Base-by-base conservation (phyloP, 2,797 vertebrate species). In the Oreortyx pictus region DNA sequence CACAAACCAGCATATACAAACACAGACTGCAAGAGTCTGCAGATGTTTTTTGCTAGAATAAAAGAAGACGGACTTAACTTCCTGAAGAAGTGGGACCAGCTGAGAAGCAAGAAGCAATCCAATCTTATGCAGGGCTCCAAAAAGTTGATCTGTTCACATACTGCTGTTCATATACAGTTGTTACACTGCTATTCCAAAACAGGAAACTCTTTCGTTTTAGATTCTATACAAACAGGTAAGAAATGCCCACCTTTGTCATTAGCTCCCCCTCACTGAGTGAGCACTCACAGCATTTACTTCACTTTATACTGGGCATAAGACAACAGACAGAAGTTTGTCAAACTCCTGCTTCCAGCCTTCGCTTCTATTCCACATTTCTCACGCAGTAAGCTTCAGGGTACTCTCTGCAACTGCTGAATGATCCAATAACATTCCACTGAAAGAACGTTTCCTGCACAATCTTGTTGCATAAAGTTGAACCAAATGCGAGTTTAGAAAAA, bases 401-500 rank as follows among this genome's bases (percentile, higher is more conserved):
- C 84, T 78, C 72, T 71, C 50, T 65, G 54, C 71, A 94, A 72
- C 75, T 75, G 46, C 62, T 6, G 7, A 88, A 22, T 72, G 70
- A 94, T 39, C 66, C 67, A 72, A 19, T 49, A 86, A 62, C 83
- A 83, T 16, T 81, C 43, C 46, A 78, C 60, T 56, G 70, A 75
- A 90, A 78, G 37, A 89, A 91, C 66, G 74, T 18, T 81, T 95
- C 82, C 60, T 79, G 76, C 72, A 93, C 47, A 49, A 88, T 73
- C 87, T 73, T 79, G 66, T 88, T 66, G 35, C 70, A 81, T 14
- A 82, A 72, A 87, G 85, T 14, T 43, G 27, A 87, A 87, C 82
- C 82, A 94, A 89, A 73, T 18, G 43, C 47, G 10, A 43, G 60
- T 81, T 95, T 88, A 59, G 93, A 88, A 93, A 89, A 57, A 35